Percentiles rank a stretch among this genome's conserved stretches.
phyloP scores from a whole-genome alignment of 1,140 invertebrate genomes.

The Caenorhabditis elegans region WBcel235 BX284606.5:10992001-10992500 shows the following conservation, averaged over 20 bases:
- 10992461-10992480: background rate
- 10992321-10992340: background rate
- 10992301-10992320: slow-evolving; percentile 21
- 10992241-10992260: background rate
- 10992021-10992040: background rate
- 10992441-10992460: no score
- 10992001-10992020: background rate
- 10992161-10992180: background rate
- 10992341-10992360: background rate
- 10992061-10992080: no score
- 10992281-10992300: slow-evolving; percentile 9
- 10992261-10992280: background rate
- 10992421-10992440: no score
- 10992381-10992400: background rate
- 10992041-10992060: no score
- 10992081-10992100: background rate
- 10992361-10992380: slow-evolving; percentile 17
- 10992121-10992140: background rate
- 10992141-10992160: background rate
- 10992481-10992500: background rate
- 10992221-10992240: background rate
- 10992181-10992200: slow-evolving; percentile 13
- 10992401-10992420: slow-evolving; percentile 10
- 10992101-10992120: no score
- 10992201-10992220: background rate